Evolutionary conservation across 2,888 invertebrate genomes (phyloP).

Genomic region (Sceliomorpha sp.): DNA sequence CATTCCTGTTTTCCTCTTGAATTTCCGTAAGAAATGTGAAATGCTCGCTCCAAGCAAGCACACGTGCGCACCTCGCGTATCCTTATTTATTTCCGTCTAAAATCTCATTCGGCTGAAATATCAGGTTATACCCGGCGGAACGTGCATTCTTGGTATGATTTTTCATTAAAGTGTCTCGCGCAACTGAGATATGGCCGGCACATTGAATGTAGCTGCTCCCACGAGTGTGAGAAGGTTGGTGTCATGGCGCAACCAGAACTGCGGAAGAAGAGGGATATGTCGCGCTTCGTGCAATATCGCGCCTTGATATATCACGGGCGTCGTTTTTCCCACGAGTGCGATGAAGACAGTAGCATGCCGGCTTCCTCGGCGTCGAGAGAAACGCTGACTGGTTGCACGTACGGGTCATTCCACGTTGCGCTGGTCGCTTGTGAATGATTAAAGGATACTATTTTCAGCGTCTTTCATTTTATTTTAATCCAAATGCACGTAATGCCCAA

Average conservation of each 20-base stretch:
- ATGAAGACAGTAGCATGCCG: slow-evolving; percentile 69
- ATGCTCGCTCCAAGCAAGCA: slow-evolving; percentile 32
- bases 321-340: slow-evolving; percentile 73
- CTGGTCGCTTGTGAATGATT: slow-evolving; percentile 48
- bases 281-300: slow-evolving; percentile 73
- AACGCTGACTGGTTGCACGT: slow-evolving; percentile 41
- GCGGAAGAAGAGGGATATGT: slow-evolving; percentile 52
- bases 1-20: slow-evolving; percentile 32
- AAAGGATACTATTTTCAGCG: slow-evolving; percentile 46
- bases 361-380: slow-evolving; percentile 34
- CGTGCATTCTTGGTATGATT: slow-evolving; percentile 77
- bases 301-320: slow-evolving; percentile 68
- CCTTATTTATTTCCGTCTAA: slow-evolving; percentile 77
- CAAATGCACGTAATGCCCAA: slow-evolving; percentile 24
- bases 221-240: slow-evolving; percentile 56
- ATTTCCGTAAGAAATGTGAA: slow-evolving; percentile 48
- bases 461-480: slow-evolving; percentile 39
- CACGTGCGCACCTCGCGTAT: slow-evolving; percentile 46
- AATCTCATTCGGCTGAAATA: slow-evolving; percentile 76
- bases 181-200: slow-evolving; percentile 76
- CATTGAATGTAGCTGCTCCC: slow-evolving; percentile 77
- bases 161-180: slow-evolving; percentile 79
- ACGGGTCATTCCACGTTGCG: slow-evolving; percentile 46
- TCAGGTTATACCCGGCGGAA: slow-evolving; percentile 68
- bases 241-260: slow-evolving; percentile 13